These are phyloP conservation scores for Petrocephalus microphthalmus DNA, from an alignment of 2,113 vertebrate species.

Conservation along the genomic window DNA sequence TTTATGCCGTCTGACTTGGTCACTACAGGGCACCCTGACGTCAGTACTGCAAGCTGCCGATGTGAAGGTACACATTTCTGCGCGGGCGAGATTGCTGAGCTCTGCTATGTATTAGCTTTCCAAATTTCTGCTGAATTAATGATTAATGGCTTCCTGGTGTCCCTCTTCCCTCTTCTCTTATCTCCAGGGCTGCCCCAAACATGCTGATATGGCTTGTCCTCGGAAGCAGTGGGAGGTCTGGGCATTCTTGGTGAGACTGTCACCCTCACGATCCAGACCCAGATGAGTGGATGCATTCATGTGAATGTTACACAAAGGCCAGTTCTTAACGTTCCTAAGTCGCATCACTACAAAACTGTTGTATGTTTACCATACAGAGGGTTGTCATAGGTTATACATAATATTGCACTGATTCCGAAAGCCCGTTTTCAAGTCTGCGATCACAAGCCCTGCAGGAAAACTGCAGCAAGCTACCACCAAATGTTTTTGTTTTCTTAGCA, in stretches of 20 bases:
- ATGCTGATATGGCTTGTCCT: neutral
- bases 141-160: neutral
- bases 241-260: too few species aligned
- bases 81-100: neutral
- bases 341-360: neutral
- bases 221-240: too few species aligned
- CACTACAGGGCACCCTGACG: neutral
- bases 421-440: neutral
- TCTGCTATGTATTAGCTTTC: neutral
- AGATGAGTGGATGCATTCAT: too few species aligned
- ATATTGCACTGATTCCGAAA: neutral
- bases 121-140: neutral
- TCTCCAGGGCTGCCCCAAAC: neutral
- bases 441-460: neutral
- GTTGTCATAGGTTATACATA: neutral
- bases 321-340: too few species aligned
- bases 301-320: too few species aligned
- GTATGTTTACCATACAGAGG: neutral
- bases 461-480: neutral
- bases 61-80: neutral
- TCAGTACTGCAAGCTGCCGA: neutral
- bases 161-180: neutral
- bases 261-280: too few species aligned
- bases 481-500: neutral
- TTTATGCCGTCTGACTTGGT: neutral